Evolutionary conservation across 2,797 vertebrate species (phyloP).

Genomic region (Tragopan temminckii): DNA sequence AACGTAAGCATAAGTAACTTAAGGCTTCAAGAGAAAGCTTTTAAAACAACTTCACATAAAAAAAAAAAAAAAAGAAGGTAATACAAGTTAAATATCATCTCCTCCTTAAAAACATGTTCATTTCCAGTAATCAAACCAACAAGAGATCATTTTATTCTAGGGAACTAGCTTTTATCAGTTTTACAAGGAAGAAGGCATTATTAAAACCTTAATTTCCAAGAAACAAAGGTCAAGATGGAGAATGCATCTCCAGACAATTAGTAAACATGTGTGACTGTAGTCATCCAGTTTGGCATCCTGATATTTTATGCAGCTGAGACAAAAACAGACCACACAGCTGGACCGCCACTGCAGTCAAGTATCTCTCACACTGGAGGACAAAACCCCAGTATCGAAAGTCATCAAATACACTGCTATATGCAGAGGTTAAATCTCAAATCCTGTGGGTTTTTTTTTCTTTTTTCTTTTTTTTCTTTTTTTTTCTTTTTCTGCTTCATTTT

Average conservation of each 20-base stretch:
- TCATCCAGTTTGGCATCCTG: not conserved
- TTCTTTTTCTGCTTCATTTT: not conserved
- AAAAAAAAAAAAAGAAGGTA: accelerated
- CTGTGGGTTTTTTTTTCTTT: too few species aligned
- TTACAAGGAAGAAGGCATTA: not conserved
- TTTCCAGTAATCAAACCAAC: not conserved
- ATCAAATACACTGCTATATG: not conserved
- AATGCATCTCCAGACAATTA: not conserved
- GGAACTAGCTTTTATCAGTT: not conserved
- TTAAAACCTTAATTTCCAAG: not conserved
- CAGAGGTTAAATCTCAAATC: not conserved
- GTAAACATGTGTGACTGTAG: not conserved
- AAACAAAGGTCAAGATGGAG: not conserved
- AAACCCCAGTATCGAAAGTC: not conserved
- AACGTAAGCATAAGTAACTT: not conserved
- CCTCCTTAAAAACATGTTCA: not conserved
- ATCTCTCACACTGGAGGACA: not conserved
- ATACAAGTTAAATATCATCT: not conserved
- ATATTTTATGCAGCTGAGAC: not conserved
- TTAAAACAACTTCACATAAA: not conserved
- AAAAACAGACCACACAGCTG: not conserved
- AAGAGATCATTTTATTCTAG: not conserved
- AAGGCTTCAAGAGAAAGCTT: accelerated
- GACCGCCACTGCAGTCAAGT: not conserved
- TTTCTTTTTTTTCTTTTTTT: too few species aligned